Percentiles rank a stretch among this genome's conserved stretches.
phyloP scores from a whole-genome alignment of 1,140 invertebrate species.

The Ceratina australensis region DNA sequence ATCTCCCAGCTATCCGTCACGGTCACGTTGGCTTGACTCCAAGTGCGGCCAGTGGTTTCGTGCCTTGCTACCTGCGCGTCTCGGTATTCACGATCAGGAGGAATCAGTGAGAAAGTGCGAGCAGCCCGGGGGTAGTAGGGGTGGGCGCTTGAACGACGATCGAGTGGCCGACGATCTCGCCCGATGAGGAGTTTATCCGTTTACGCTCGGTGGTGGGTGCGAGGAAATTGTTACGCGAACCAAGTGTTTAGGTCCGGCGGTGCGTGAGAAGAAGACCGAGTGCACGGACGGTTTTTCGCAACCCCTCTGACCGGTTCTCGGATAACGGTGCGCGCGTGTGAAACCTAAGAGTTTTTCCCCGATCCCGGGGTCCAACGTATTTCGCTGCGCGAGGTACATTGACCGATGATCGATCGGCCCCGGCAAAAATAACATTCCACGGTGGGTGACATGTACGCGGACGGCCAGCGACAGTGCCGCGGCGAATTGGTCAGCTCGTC shows the following conservation, averaged over 20 bases:
- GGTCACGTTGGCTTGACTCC: slow-evolving; percentile 54
- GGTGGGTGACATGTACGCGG: not conserved
- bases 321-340: not conserved
- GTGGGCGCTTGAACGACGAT: too few relatives aligned
- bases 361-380: not conserved
- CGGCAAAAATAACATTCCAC: not conserved
- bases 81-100: slow-evolving; percentile 2
- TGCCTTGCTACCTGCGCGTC: slow-evolving; percentile 19
- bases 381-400: not conserved
- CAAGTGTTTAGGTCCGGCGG: slow-evolving; percentile 20
- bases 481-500: not conserved
- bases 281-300: slow-evolving; percentile 9
- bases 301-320: too few relatives aligned
- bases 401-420: not conserved
- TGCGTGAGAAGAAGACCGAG: slow-evolving; percentile 15
- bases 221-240: not conserved
- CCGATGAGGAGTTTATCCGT: not conserved
- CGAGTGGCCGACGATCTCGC: not conserved
- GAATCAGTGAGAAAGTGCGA: slow-evolving; percentile 6
- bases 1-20: slow-evolving; percentile 29
- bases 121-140: too few relatives aligned
- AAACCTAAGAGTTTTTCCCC: too few relatives aligned
- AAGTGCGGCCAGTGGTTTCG: slow-evolving; percentile 38
- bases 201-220: slow-evolving; percentile 19
- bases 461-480: not conserved